These are phyloP conservation scores for Epiblema foenella DNA, from an alignment of 2,888 invertebrate genomes.

Conservation along the genomic window DNA sequence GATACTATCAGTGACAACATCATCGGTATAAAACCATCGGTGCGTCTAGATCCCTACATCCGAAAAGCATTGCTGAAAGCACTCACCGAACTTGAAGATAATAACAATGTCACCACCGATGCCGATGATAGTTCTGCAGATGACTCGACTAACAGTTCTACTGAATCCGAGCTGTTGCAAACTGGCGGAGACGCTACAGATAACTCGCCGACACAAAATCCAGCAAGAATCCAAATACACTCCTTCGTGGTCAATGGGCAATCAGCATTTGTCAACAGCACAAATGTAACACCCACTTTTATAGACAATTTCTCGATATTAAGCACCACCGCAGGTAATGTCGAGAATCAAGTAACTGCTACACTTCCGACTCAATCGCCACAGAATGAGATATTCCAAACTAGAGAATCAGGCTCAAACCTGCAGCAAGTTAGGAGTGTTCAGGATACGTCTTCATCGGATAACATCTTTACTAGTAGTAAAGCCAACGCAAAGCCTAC, in stretches of 20 bases:
- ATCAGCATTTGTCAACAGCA: constrained; percentile 69
- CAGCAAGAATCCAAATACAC: constrained; percentile 81
- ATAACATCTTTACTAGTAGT: constrained; percentile 51
- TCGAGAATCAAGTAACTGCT: constrained; percentile 75
- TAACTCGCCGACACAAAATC: constrained; percentile 54
- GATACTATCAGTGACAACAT: constrained; percentile 72
- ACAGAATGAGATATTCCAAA: constrained; percentile 74
- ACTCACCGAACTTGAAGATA: constrained; percentile 89
- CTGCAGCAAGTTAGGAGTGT: constrained; percentile 76
- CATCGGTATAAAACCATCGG: constrained; percentile 80
- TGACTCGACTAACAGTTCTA: constrained; percentile 56
- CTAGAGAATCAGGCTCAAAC: constrained; percentile 67
- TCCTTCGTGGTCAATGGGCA: constrained; percentile 83
- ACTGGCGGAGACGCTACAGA: constrained; percentile 65
- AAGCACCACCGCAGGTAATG: constrained; percentile 77
- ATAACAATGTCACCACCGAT: constrained; percentile 76
- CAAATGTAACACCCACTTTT: constrained; percentile 64
- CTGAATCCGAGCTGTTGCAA: constrained; percentile 70
- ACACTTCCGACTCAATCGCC: constrained; percentile 72
- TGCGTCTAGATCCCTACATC: constrained; percentile 89
- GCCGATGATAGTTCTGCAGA: constrained; percentile 56
- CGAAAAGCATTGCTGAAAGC: constrained; percentile 91
- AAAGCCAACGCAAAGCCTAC: constrained; percentile 50
- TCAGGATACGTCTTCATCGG: constrained; percentile 59
- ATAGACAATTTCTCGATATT: constrained; percentile 76